A percentile compares a stretch with the other conserved stretches of the same genome.
These are phyloP conservation scores for Xerus rutilus DNA, from an alignment of 2,797 vertebrate genomes.

Conservation along the genomic window DNA sequence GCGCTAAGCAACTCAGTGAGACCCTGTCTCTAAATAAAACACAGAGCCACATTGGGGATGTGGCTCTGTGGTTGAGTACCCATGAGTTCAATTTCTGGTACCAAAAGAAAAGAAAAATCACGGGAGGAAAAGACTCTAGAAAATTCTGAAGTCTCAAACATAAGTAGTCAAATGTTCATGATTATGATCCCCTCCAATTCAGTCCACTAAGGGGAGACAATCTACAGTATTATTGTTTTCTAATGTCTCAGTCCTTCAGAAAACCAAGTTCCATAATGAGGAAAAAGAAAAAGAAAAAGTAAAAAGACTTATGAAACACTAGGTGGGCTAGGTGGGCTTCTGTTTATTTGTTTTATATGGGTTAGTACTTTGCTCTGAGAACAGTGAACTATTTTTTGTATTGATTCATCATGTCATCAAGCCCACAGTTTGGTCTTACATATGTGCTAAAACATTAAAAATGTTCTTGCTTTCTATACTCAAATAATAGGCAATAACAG, in stretches of 20 bases:
- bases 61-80: too few species aligned
- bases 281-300: background rate
- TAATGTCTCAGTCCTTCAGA: background rate
- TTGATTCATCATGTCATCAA: constrained; percentile 49
- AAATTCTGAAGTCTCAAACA: constrained; percentile 40
- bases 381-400: constrained; percentile 56
- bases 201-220: background rate
- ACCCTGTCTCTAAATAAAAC: too few species aligned
- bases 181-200: background rate
- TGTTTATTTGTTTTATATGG: constrained; percentile 16
- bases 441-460: constrained; percentile 67
- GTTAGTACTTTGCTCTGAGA: constrained; percentile 50
- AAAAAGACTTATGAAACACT: background rate
- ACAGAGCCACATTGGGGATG: too few species aligned
- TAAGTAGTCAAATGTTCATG: background rate
- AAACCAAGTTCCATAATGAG: constrained; percentile 28
- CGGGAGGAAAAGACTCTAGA: background rate
- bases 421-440: constrained; percentile 4
- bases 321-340: background rate
- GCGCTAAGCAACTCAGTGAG: too few species aligned
- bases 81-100: too few species aligned
- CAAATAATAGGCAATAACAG: constrained; percentile 79
- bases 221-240: background rate
- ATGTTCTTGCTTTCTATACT: constrained; percentile 30
- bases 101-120: too few species aligned